Evolutionary conservation across 2,113 vertebrate genomes (phyloP).

Genomic region (Pygoscelis antarcticus): DNA sequence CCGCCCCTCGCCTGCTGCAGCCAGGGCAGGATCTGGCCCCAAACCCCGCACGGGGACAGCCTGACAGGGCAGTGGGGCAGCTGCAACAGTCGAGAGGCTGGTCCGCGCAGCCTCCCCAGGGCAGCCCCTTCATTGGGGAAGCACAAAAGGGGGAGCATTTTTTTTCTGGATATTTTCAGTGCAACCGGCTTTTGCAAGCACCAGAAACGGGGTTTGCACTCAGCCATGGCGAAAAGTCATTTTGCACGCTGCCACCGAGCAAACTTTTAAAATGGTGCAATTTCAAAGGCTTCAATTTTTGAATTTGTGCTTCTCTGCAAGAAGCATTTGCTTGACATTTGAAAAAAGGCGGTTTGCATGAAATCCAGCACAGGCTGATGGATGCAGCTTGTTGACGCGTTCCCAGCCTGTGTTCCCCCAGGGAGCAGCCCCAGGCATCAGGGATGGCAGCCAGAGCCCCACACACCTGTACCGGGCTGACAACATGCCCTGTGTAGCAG

Average conservation of each 20-base stretch:
- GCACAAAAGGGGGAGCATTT: no score
- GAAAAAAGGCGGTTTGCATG: background rate
- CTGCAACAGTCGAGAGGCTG: background rate
- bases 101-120: fast-evolving
- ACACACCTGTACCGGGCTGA: fast-evolving
- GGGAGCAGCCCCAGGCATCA: background rate
- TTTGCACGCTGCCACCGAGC: fast-evolving
- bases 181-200: background rate
- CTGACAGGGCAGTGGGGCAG: fast-evolving
- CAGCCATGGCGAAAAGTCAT: background rate
- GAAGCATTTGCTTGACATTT: background rate
- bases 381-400: fast-evolving
- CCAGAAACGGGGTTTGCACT: background rate
- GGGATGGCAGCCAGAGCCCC: fast-evolving
- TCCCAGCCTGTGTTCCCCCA: fast-evolving
- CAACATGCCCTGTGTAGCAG: no score
- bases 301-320: background rate
- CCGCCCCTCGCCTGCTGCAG: background rate
- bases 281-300: background rate
- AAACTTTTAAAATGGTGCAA: background rate
- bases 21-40: background rate
- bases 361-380: background rate
- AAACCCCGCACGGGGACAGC: fast-evolving
- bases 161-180: background rate
- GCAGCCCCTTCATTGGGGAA: background rate